Conservation (phyloP, 2,797 vertebrate species). For the Adelosebastes latens region DNA sequence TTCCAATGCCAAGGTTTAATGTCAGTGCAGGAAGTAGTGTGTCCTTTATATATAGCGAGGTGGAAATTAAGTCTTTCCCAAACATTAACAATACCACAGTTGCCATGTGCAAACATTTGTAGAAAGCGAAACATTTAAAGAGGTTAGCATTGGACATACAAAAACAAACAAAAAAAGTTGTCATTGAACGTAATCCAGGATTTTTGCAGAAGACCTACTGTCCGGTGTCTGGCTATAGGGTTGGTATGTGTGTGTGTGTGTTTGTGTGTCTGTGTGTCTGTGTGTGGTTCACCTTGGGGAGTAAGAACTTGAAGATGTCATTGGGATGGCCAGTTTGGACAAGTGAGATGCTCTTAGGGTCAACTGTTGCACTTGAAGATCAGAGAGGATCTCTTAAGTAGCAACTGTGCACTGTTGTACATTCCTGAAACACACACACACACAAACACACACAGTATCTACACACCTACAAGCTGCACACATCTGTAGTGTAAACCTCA, state of each 20-base stretch:
- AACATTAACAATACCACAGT: neutral
- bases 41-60: neutral
- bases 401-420: neutral
- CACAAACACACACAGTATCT: neutral
- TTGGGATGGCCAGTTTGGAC: neutral
- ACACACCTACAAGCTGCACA: neutral
- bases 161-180: neutral
- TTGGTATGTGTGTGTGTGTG: neutral
- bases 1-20: neutral
- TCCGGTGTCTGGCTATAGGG: neutral
- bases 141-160: neutral
- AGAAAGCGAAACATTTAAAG: neutral
- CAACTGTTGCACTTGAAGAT: slow-evolving; percentile 1
- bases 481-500: neutral
- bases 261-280: neutral
- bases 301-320: neutral
- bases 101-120: neutral
- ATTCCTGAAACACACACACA: neutral
- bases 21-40: neutral
- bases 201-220: neutral
- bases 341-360: neutral
- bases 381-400: neutral
- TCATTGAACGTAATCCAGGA: neutral
- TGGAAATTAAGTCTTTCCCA: neutral
- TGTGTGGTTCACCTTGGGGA: neutral